phyloP scores from a whole-genome alignment of 2,888 invertebrate species.

The Zygaena filipendulae region DNA sequence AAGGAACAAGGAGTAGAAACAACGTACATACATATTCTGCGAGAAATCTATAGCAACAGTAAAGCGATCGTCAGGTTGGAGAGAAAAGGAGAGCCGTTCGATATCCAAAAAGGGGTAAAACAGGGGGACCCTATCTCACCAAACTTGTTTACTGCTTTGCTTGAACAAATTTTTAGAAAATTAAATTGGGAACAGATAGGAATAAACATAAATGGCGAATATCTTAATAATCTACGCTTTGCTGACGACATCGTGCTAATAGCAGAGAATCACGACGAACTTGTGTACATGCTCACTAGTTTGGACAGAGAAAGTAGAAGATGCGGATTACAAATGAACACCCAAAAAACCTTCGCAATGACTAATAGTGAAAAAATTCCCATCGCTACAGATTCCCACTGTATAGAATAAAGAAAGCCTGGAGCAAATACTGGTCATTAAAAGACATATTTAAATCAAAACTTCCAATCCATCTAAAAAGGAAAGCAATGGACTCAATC shows the following conservation, averaged over 20 bases:
- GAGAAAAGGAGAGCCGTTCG: neutral
- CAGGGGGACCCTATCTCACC: too few relatives aligned
- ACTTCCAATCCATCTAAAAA: too few relatives aligned
- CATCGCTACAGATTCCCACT: too few relatives aligned
- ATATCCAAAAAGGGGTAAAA: neutral
- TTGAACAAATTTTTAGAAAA: neutral
- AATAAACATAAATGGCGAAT: slow-evolving; percentile 1
- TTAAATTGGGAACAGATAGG: neutral
- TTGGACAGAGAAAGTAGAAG: slow-evolving; percentile 1
- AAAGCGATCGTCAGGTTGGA: neutral
- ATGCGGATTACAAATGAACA: too few relatives aligned
- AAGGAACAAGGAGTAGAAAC: neutral
- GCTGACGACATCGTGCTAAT: slow-evolving; percentile 4
- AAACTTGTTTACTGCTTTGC: too few relatives aligned
- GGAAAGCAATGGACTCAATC: too few relatives aligned
- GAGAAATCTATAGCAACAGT: neutral
- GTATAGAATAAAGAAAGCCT: too few relatives aligned
- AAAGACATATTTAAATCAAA: too few relatives aligned
- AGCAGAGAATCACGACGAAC: neutral
- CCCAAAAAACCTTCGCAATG: slow-evolving; percentile 2
- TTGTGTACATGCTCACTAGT: neutral
- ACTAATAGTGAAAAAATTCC: slow-evolving; percentile 1
- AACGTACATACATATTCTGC: neutral
- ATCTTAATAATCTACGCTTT: slow-evolving; percentile 2
- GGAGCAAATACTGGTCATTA: too few relatives aligned